Conservation (phyloP, 2,113 vertebrate species). For the Dinomys branickii region DNA sequence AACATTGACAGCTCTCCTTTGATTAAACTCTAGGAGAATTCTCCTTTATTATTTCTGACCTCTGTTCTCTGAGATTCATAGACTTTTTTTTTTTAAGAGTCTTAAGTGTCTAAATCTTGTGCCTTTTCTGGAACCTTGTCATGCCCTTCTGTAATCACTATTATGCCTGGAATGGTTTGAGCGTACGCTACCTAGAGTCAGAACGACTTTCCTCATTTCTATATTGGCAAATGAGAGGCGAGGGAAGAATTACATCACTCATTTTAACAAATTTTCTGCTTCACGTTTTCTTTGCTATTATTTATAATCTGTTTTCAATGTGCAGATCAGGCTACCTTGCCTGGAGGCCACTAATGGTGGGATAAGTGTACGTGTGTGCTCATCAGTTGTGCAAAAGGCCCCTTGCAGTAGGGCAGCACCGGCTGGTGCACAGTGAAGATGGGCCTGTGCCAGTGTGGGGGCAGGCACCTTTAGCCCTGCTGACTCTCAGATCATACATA, state of each 20-base stretch:
- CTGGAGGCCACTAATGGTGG: not conserved
- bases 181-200: not conserved
- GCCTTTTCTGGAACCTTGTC: constrained; percentile 42
- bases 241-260: not conserved
- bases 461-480: not conserved
- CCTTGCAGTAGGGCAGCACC: not conserved
- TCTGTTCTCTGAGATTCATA: constrained; percentile 58
- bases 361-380: not conserved
- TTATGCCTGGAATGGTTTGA: not conserved
- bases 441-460: not conserved
- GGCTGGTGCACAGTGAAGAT: not conserved
- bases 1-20: constrained; percentile 76
- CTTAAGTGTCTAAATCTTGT: constrained; percentile 37
- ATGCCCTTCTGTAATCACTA: not conserved
- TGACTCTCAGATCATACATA: not conserved
- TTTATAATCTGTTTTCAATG: constrained; percentile 7
- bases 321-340: not conserved
- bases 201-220: constrained; percentile 34
- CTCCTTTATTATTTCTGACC: constrained; percentile 69
- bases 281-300: constrained; percentile 31
- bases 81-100: constrained; percentile 43
- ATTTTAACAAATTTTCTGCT: not conserved
- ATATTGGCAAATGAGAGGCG: not conserved
- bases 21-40: constrained; percentile 72
- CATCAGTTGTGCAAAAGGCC: not conserved